Evolutionary conservation across 2,888 invertebrate genomes (phyloP), one percentile per base, ranked within the genome.

Genomic region (Microctonus aethiopoides): DNA sequence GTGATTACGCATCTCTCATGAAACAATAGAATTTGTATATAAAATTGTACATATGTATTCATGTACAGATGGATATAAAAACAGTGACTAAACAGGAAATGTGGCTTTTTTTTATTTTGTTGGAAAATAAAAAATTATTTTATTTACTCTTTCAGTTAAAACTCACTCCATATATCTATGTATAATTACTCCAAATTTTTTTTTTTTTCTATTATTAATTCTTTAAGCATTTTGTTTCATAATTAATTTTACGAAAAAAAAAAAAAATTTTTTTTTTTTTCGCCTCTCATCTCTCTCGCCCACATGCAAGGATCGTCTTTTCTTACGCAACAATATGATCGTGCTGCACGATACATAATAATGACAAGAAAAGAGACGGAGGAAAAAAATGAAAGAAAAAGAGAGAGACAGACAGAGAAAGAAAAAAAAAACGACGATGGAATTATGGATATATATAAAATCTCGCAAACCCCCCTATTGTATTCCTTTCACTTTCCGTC

Each of bases 331-430:
- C 70, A 68, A 64, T 72, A 72, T 63, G 76, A 76, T 76, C 76
- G 76, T 75, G 76, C 76, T 34, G 73, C 76, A 75, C 74, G 76
- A 76, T 76, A 75, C 72, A 74, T 73, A 74, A 74, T 74, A 75
- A 75, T 76, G 70, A 63, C 67, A 54, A 72, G 69, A 71, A 46
- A 51, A 56, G 6, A 65, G 32, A 62, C 10, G 51, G 67, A 60
- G 60, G 52, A 20, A 10, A 36, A 51, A 64, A 60, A 39, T 54
- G 26, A 20, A 24, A 29, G 61, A 39, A 26, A 29, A 57, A 63
- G 32, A 52, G 13, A 41, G 39, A 34, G 32, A 22, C 22, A 52
- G 41, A 71, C 39, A 68, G 29, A 52, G 46, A 59, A 70, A 69
- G 26, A 67, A 66, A 61, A 74, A 74, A 74, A 63, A 57, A 56